Conservation (phyloP, 2,888 invertebrate species). For the Gibbula magus region DNA sequence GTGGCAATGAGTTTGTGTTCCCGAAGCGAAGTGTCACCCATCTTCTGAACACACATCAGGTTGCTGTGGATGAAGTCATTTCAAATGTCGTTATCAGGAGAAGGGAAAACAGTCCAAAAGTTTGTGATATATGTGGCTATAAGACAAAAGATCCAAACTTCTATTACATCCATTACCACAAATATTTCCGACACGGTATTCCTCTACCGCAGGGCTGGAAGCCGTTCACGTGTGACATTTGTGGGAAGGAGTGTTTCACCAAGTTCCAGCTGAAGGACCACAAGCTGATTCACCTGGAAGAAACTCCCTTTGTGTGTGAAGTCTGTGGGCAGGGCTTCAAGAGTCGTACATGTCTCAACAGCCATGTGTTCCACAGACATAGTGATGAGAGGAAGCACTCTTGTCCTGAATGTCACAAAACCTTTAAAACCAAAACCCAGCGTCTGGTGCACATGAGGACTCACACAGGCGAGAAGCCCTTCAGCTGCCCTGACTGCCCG, state of each 20-base stretch:
- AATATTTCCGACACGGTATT: constrained; percentile 65
- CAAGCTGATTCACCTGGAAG: constrained; percentile 60
- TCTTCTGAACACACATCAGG: constrained; percentile 56
- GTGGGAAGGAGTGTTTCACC: constrained; percentile 66
- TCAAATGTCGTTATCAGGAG: constrained; percentile 29
- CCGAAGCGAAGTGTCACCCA: constrained; percentile 60
- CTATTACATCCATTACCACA: constrained; percentile 67
- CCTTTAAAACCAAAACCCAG: constrained; percentile 65
- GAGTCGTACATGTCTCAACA: constrained; percentile 60
- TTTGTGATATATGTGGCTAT: constrained; percentile 68
- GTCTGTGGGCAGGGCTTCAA: constrained; percentile 64
- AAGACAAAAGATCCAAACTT: constrained; percentile 58
- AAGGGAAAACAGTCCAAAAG: constrained; percentile 35
- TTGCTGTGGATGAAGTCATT: constrained; percentile 47
- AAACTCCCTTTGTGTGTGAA: constrained; percentile 64
- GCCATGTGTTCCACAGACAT: constrained; percentile 66
- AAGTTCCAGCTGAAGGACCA: constrained; percentile 65
- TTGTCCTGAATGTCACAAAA: constrained; percentile 59
- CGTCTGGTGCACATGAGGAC: constrained; percentile 60
- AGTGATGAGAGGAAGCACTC: constrained; percentile 53
- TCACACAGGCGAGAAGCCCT: constrained; percentile 67
- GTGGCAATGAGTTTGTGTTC: constrained; percentile 60
- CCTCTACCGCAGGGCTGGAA: constrained; percentile 65
- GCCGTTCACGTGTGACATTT: constrained; percentile 62
- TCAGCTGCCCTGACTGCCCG: constrained; percentile 58